phyloP scores from a whole-genome alignment of 2,888 invertebrate species.

The Plebejus melissa region DNA sequence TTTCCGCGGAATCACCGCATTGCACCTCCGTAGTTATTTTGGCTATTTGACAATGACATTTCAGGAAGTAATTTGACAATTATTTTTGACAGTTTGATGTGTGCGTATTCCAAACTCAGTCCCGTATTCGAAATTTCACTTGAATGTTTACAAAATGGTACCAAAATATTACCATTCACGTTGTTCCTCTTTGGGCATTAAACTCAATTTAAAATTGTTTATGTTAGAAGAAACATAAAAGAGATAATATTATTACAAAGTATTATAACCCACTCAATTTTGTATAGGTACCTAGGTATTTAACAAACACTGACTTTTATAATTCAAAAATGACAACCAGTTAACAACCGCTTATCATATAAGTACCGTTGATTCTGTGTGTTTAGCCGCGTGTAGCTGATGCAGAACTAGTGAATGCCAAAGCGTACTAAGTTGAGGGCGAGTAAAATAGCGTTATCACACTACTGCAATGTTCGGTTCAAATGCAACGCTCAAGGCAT shows the following conservation, averaged over 20 bases:
- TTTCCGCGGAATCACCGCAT: slow-evolving; percentile 77
- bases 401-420: slow-evolving; percentile 11
- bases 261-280: not conserved
- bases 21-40: slow-evolving; percentile 70
- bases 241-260: not conserved
- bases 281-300: not conserved
- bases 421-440: not conserved
- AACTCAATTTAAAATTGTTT: not conserved
- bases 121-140: not conserved
- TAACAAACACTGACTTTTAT: not conserved
- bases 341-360: not conserved
- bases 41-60: slow-evolving; percentile 30
- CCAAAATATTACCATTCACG: not conserved
- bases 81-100: slow-evolving; percentile 31
- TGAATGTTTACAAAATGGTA: not conserved
- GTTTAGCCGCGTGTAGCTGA: slow-evolving; percentile 12
- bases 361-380: not conserved
- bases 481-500: too few relatives aligned
- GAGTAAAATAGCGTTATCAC: slow-evolving; percentile 1
- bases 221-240: not conserved
- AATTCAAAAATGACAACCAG: not conserved
- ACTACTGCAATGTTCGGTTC: not conserved
- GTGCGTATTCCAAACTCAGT: slow-evolving; percentile 3
- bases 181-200: not conserved
- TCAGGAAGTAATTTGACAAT: slow-evolving; percentile 33